Conservation (phyloP, 35 echinoderm and acorn worm species). For the Chiridota heheva region DNA sequence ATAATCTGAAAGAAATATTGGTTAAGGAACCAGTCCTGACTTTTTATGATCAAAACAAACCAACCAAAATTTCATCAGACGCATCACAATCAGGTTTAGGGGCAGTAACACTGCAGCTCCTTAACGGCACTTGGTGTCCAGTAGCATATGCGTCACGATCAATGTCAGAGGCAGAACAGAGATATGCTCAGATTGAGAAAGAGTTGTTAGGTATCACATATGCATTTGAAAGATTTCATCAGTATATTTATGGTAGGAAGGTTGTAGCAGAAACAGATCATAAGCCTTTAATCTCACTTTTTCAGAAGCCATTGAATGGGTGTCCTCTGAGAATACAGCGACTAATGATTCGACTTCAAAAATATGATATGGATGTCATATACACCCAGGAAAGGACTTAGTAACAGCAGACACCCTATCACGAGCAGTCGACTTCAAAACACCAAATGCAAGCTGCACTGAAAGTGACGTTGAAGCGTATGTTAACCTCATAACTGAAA, state of each 20-base stretch:
- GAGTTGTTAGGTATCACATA: slow-evolving; percentile 9
- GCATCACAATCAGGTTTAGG: slow-evolving; percentile 28
- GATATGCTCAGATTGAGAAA: slow-evolving; percentile 25
- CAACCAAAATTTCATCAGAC: slow-evolving; percentile 45
- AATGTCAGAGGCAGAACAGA: slow-evolving; percentile 7
- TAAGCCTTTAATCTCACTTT: slow-evolving; percentile 36
- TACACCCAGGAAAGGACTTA: slow-evolving; percentile 21
- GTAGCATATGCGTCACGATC: slow-evolving; percentile 43
- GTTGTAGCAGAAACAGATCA: slow-evolving; percentile 40
- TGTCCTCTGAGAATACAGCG: slow-evolving; percentile 2
- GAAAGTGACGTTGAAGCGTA: background rate
- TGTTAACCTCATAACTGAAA: background rate
- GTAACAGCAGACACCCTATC: slow-evolving; percentile 16
- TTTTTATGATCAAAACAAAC: slow-evolving; percentile 25
- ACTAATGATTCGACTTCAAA: slow-evolving; percentile 18
- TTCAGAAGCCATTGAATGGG: slow-evolving; percentile 19
- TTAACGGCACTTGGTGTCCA: slow-evolving; percentile 25
- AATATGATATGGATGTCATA: slow-evolving; percentile 17
- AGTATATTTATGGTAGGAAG: slow-evolving; percentile 18
- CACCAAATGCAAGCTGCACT: background rate
- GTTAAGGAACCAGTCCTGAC: slow-evolving; percentile 29
- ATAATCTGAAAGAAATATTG: slow-evolving; percentile 43
- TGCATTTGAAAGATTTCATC: slow-evolving; percentile 47
- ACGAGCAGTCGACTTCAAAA: slow-evolving; percentile 2
- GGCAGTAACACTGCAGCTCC: slow-evolving; percentile 10